Evolutionary conservation across 2,888 invertebrate species (phyloP), one percentile per base, ranked within the genome.

Genomic region (Idaea straminata): DNA sequence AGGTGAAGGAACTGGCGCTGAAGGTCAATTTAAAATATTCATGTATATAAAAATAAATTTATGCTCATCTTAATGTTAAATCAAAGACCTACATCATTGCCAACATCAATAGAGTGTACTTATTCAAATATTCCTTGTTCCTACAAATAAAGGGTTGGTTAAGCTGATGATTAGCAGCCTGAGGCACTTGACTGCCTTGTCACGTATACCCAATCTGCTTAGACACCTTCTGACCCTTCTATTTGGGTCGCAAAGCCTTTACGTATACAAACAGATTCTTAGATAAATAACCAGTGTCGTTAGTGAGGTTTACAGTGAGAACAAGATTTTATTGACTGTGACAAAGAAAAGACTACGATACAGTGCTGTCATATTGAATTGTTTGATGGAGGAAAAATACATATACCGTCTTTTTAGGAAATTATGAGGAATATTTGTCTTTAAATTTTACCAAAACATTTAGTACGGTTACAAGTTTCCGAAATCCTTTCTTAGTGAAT

Each of bases 171-270:
- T 88, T 89, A 86, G 83, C 81, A 74, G 68, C 70, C 76, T 71
- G 64, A 66, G 60, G 72, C 77, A 79, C 82, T 90, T 84, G 81
- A 78, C 74, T 80, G 72, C 81, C 88, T 67, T 64, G 86, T 88
- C 91, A 91, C 91, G 91, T 88, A 81, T 69, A 72, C 75, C 77
- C 88, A 89, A 90, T 88, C 90, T 91, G 88, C 89, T 91, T 89
- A 90, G 86, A 87, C 89, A 89, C 89, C 87, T 89, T 77, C 77
- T 77, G 82, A 83, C 85, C 87, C 88, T 85, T 87, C 86, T 87
- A 86, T 88, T 85, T 84, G 84, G 83, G 81, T 80, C 83, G 76
- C 83, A 81, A 83, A 85, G 80, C 80, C 82, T 82, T 84, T 82
- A 78, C 81, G 83, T 82, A 87, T 80, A 86, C 81, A 86, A 85